Evolutionary conservation across 2,113 vertebrate species (phyloP), one percentile per base, ranked within the genome.

Genomic region (Mustela lutreola): DNA sequence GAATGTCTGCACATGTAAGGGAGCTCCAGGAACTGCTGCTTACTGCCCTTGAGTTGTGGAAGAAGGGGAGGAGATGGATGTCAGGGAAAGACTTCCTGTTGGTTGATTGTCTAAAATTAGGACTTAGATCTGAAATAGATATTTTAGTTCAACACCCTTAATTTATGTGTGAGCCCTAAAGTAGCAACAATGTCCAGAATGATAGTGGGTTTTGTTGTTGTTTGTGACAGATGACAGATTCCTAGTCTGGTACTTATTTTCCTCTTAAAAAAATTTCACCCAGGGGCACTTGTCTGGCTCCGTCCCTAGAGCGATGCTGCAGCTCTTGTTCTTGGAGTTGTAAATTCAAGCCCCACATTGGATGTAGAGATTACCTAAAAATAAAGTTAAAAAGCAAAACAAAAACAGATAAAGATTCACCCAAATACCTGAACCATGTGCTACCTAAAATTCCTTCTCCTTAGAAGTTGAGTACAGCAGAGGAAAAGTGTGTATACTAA

Each of bases 151-250:
- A 80, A 78, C 58, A 91, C 2, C 28, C 15, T 91, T 94, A 53
- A 81, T 79, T 96, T 97, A 42, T 84, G 28, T 90, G 79, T 97
- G 73, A 86, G 76, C 33, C 11, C 56, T 62, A 31, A 26, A 80
- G 83, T 71, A 83, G 33, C 73, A 95, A 2, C 28, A 42, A 1
- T 94, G 89, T 83, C 62, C 79, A 95, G n/a, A 94, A 56, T 73
- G 60, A 82, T 63, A 85, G 36, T 28, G 8, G 0, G 58, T 83
- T 58, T 81, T 42, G 39, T 76, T 76, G 24, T 81, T 42, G 39
- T n/a, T n/a, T 73, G 31, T 81, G 70, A 63, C 45, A 82, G 8
- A 26, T 73, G 21, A 65, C 7, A n/a, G 33, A 60, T 76, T 84
- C 31, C 53, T 79, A 42, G 56, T 62, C 28, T 93, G 28, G 10